These are phyloP conservation scores for Phocoena phocoena DNA, from an alignment of 2,113 vertebrate species.

Conservation along the genomic window DNA sequence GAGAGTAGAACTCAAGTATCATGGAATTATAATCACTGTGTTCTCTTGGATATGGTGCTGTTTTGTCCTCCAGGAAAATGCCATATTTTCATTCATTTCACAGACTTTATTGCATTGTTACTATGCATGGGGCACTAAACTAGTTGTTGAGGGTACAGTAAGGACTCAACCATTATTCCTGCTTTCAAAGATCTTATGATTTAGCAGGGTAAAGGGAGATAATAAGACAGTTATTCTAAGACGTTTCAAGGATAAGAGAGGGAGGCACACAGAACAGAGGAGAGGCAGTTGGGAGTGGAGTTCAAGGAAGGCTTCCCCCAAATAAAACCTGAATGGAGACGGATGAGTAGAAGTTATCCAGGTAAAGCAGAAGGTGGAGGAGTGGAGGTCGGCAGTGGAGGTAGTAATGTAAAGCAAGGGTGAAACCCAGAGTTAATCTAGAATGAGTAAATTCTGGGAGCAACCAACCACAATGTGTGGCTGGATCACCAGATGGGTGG, in stretches of 20 bases:
- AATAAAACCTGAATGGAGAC: background rate
- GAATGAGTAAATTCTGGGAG: background rate
- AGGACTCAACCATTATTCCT: background rate
- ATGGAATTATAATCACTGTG: background rate
- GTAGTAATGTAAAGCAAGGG: background rate
- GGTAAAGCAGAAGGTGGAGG: background rate
- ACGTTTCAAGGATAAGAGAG: background rate
- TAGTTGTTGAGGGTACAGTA: background rate
- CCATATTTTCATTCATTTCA: background rate
- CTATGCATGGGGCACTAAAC: background rate
- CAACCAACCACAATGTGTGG: background rate
- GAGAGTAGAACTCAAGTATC: background rate
- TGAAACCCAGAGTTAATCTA: background rate
- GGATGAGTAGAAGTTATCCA: background rate
- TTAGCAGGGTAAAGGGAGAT: background rate
- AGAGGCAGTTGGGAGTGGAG: background rate
- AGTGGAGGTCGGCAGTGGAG: background rate
- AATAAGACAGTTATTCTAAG: background rate
- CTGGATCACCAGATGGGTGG: background rate
- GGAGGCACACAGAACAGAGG: background rate
- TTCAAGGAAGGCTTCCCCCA: background rate
- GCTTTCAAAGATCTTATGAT: constrained; percentile 2
- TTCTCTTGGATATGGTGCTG: background rate
- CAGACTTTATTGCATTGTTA: background rate
- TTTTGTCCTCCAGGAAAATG: constrained; percentile 13